Evolutionary conservation across 2,113 vertebrate species (phyloP), one percentile per base, ranked within the genome.

Genomic region (Anolis carolinensis): DNA sequence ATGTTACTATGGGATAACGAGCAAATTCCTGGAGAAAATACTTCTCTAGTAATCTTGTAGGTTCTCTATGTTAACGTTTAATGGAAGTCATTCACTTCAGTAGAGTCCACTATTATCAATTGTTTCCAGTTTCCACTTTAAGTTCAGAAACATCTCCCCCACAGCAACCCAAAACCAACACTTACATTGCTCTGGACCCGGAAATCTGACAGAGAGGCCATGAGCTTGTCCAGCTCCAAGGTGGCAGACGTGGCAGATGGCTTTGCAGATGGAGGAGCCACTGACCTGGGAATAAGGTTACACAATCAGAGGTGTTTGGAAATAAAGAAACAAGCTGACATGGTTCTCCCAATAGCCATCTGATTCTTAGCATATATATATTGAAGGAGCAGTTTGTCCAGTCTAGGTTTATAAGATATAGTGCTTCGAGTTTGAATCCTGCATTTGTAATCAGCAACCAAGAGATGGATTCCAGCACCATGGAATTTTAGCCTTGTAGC

Each of bases 191-290:
- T 98, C 93, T 97, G 98, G 82, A 98, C 97, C 44, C 97, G 97
- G 95, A 99, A 98, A 95, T 99, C 98, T 0, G 98, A 99, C 84
- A 99, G 96, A 0, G 97, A 99, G 0, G 98, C 98, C 98, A 99
- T 99, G 77, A 99, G 95, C 89, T 97, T 98, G 87, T 99, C 98
- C 93, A 99, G 89, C 93, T 99, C 98, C 91, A 97, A 91, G 18
- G 98, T 99, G 65, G 98, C 98, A 0, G 98, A 98, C 10, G 98
- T 98, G n/a, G 98, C 98, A 0, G 97, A 97, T 2, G 96, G 96
- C 83, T 97, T 97, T 0, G 91, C 95, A 68, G 94, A 55, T 30
- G 93, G 91, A 50, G 91, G n/a, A 11, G 81, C 86, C 25, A 86
- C 59, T 1, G 95, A 93, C 70, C 97, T 97, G 78, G 73, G 9